These are phyloP conservation scores for Lerema accius DNA, from an alignment of 1,140 invertebrate genomes.

Conservation along the genomic window DNA sequence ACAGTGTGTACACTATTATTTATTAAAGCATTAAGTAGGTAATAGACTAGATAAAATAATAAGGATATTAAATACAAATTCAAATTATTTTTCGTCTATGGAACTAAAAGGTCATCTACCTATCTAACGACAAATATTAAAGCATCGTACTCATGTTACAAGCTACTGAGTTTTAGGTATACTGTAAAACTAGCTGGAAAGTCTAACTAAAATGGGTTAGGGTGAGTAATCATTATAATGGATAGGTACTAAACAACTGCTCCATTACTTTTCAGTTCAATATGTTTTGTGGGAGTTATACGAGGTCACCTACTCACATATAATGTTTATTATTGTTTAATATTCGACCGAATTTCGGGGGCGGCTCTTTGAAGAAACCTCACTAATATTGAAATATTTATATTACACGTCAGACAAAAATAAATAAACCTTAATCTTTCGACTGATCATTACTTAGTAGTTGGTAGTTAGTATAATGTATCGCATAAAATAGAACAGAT, in stretches of 20 bases:
- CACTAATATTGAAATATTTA: slow-evolving; percentile 73
- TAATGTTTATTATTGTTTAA: slow-evolving; percentile 70
- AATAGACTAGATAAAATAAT: too few relatives aligned
- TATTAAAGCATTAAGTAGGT: too few relatives aligned
- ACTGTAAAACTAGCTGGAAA: background rate
- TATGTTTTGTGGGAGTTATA: slow-evolving; percentile 40
- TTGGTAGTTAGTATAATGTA: slow-evolving; percentile 63
- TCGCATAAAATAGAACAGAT: slow-evolving; percentile 66
- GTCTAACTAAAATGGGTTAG: background rate
- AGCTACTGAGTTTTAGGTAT: background rate
- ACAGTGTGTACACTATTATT: too few relatives aligned
- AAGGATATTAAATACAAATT: too few relatives aligned
- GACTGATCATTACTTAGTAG: slow-evolving; percentile 65
- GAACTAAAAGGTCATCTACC: too few relatives aligned
- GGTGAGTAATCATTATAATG: background rate
- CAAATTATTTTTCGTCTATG: too few relatives aligned
- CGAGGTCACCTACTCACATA: slow-evolving; percentile 56
- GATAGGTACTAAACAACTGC: slow-evolving; percentile 7
- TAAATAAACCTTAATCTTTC: slow-evolving; percentile 64
- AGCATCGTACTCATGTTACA: too few relatives aligned
- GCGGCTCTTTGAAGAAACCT: slow-evolving; percentile 67
- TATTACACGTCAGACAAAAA: slow-evolving; percentile 60
- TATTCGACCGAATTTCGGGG: slow-evolving; percentile 60
- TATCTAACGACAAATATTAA: too few relatives aligned
- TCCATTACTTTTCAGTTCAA: slow-evolving; percentile 32